Evolutionary conservation across 2,113 vertebrate species (phyloP), one percentile per base, ranked within the genome.

Genomic region (Lepisosteus osseus): DNA sequence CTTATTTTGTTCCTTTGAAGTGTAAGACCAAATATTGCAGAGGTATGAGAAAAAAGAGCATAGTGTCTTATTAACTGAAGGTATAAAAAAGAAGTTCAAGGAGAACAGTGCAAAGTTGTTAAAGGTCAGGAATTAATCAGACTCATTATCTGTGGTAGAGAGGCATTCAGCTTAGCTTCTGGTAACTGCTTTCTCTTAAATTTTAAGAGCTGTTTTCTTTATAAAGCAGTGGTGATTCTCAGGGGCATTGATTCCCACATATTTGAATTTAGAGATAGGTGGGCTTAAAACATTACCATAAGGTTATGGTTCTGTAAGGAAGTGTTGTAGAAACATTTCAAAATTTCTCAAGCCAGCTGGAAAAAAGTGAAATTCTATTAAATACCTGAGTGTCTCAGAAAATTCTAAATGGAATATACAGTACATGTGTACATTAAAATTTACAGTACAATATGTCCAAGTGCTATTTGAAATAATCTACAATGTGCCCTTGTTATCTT

Each of bases 101-200:
- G 70, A 68, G 45, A 68, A 72, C 74, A 82, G 74, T 69, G 82
- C 84, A 86, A 87, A 82, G 85, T 87, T 84, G 68, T 77, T 81
- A 91, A 90, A 90, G 88, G 87, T 90, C 87, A 89, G 86, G 83
- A 84, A 89, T 85, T 81, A 89, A 89, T 89, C 86, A 89, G 85
- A 87, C 80, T 85, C 82, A 86, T 87, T 89, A 89, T 83, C 84
- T 77, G 80, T 74, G 70, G 77, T 78, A 77, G 77, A 81, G 79
- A 77, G 71, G 68, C 67, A 78, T 82, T 75, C 75, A 64, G 71
- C 78, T 78, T 63, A 69, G 79, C 69, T 71, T 68, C 70, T 69
- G 78, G 75, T 79, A 83, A 84, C 84, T 74, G 79, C 55, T 86
- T 81, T 81, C 81, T 78, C 77, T 79, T 71, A 75, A 77, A 78